These are phyloP conservation scores for Hiodon tergisus DNA, from an alignment of 2,113 vertebrate genomes.

Conservation along the genomic window DNA sequence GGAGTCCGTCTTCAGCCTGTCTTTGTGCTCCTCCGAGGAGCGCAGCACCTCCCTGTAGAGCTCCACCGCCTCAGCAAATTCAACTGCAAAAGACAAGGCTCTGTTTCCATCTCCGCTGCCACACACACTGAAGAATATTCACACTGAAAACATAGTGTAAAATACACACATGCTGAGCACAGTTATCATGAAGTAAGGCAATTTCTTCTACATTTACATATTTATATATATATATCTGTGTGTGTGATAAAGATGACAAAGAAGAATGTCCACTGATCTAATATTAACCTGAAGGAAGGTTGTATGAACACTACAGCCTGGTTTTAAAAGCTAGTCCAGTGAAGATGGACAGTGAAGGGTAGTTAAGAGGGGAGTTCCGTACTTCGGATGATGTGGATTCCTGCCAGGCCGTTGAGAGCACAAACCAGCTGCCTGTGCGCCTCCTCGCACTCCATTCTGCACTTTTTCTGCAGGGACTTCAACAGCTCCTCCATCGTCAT, in stretches of 20 bases:
- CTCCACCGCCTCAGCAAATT: slow-evolving; percentile 76
- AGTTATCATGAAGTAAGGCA: no score
- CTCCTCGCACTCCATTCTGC: slow-evolving; percentile 93
- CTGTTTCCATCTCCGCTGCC: slow-evolving; percentile 15
- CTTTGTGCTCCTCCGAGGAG: slow-evolving; percentile 97
- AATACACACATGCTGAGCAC: no score
- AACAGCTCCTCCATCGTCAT: slow-evolving; percentile 98
- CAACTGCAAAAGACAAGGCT: slow-evolving; percentile 60
- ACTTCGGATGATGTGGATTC: slow-evolving; percentile 98
- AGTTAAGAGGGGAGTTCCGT: slow-evolving; percentile 23
- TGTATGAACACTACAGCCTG: no score
- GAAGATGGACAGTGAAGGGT: no score
- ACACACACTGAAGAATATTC: slow-evolving; percentile 1
- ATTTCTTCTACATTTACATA: no score
- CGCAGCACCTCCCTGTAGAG: slow-evolving; percentile 91
- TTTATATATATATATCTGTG: no score
- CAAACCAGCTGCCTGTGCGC: slow-evolving; percentile 93
- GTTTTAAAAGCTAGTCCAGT: no score
- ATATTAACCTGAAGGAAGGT: no score
- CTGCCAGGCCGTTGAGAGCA: slow-evolving; percentile 92
- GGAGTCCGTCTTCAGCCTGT: slow-evolving; percentile 91
- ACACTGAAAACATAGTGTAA: not conserved
- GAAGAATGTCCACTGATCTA: no score
- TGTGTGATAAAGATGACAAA: no score
- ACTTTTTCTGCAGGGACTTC: slow-evolving; percentile 94